Evolutionary conservation across 1,140 invertebrate species (phyloP).

Genomic region (Chironomus striatipennis): DNA sequence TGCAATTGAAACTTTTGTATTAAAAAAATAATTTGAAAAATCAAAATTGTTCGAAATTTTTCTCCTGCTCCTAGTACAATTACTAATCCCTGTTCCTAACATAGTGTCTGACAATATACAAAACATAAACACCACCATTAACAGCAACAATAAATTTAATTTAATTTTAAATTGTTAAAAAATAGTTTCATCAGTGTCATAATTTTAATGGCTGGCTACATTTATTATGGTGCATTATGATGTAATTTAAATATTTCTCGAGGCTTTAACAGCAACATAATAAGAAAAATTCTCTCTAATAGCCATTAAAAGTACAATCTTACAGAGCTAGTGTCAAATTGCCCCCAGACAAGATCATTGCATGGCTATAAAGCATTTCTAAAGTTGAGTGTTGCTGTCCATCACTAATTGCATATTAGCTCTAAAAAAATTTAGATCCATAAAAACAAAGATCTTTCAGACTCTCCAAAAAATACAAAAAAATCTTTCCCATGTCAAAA

Average conservation of each 20-base stretch:
- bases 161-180: no score
- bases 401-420: neutral
- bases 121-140: neutral
- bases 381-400: neutral
- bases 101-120: no score
- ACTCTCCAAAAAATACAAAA: neutral
- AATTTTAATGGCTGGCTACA: neutral
- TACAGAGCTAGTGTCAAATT: neutral
- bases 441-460: neutral
- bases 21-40: no score
- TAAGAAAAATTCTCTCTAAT: neutral
- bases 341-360: neutral
- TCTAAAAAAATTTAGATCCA: neutral
- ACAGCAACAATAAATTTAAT: no score
- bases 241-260: neutral
- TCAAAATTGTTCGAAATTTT: no score
- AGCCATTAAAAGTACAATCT: neutral
- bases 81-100: no score
- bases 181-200: neutral
- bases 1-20: no score
- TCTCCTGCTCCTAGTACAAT: no score
- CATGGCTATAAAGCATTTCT: neutral
- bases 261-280: neutral
- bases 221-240: neutral
- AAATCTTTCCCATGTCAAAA: slow-evolving; percentile 7